phyloP scores from a whole-genome alignment of 2,113 vertebrate species.

The Chaenogobius annularis region DNA sequence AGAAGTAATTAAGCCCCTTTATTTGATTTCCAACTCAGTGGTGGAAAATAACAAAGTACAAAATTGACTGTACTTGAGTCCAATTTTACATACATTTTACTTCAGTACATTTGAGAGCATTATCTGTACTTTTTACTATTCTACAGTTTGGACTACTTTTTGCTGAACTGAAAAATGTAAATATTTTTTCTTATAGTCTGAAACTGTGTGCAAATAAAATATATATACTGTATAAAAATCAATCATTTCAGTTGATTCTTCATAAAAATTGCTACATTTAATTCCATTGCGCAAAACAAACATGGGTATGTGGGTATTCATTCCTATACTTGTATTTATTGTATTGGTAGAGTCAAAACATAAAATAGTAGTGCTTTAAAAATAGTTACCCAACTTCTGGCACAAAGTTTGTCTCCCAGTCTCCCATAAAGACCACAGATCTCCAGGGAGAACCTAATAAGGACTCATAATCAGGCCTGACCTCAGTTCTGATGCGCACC shows the following conservation, averaged over 20 bases:
- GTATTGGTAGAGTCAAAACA: neutral
- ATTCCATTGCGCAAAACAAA: neutral
- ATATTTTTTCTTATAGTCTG: no score
- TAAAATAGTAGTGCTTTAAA: neutral
- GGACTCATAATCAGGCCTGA: conserved; percentile 39
- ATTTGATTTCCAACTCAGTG: no score
- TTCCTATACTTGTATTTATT: neutral
- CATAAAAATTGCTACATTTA: neutral
- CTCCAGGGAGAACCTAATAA: conserved; percentile 57
- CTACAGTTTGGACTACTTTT: no score
- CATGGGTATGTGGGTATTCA: neutral
- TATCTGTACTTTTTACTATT: no score
- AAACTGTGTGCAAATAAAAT: no score
- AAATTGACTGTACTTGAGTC: no score
- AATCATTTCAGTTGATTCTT: neutral
- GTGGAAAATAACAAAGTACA: no score
- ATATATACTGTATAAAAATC: no score
- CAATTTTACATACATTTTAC: no score
- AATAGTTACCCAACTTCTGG: conserved; percentile 17
- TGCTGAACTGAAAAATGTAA: no score
- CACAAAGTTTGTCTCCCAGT: conserved; percentile 1
- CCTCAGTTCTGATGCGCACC: conserved; percentile 16
- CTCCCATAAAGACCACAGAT: conserved; percentile 23
- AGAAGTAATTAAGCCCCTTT: no score
- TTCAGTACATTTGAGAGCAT: no score